phyloP scores from a whole-genome alignment of 2,113 vertebrate species.

The Podilymbus podiceps region DNA sequence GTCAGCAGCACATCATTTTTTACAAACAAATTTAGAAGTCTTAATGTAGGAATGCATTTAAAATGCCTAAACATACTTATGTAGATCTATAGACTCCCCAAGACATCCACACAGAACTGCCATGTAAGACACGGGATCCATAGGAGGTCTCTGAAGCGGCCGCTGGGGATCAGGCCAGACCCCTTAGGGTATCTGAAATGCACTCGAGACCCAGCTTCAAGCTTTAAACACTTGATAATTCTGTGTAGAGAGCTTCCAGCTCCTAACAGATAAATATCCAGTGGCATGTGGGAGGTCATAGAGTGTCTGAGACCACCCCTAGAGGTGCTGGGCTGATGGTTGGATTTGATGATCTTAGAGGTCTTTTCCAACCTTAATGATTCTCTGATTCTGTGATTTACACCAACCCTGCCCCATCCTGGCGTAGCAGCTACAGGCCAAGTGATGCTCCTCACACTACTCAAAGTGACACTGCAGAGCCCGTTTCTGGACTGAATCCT shows the following conservation, averaged over 20 bases:
- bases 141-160: neutral
- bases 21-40: neutral
- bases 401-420: neutral
- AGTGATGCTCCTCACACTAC: neutral
- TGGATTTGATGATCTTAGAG: too few species aligned
- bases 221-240: neutral
- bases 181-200: neutral
- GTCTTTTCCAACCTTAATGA: too few species aligned
- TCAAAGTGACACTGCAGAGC: neutral
- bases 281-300: neutral
- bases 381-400: neutral
- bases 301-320: neutral
- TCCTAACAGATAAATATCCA: neutral
- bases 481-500: neutral
- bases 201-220: neutral
- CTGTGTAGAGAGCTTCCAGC: neutral
- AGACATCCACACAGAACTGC: neutral
- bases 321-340: too few species aligned
- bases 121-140: neutral
- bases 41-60: neutral
- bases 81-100: neutral
- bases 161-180: neutral
- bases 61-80: neutral
- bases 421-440: too few species aligned
- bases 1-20: neutral